Evolutionary conservation across 2,888 invertebrate species (phyloP).

Genomic region (Chaetogeoica ovagalla): DNA sequence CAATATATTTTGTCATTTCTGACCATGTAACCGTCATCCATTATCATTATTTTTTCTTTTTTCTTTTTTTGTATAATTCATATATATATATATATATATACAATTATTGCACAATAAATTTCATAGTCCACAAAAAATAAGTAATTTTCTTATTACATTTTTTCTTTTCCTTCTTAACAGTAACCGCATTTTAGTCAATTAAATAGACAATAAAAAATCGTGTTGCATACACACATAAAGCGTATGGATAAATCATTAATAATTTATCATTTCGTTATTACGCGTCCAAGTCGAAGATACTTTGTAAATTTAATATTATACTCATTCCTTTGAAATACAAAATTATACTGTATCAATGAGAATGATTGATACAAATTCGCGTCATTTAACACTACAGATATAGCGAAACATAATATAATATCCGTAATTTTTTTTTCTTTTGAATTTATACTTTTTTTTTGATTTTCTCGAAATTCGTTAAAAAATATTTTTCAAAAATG

Average conservation of each 20-base stretch:
- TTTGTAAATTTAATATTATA: background rate
- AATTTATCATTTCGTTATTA: background rate
- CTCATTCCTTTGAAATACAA: too few species aligned
- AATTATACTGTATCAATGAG: too few species aligned
- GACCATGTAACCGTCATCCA: slow-evolving; percentile 31
- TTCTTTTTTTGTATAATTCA: background rate
- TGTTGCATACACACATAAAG: too few species aligned
- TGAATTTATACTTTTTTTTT: too few species aligned
- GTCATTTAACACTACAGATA: too few species aligned
- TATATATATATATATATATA: slow-evolving; percentile 4
- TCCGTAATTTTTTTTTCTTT: too few species aligned
- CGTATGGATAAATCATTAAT: background rate
- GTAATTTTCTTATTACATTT: background rate
- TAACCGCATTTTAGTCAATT: background rate
- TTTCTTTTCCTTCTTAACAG: background rate
- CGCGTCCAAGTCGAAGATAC: too few species aligned
- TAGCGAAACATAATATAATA: too few species aligned
- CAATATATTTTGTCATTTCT: slow-evolving; percentile 29
- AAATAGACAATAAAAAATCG: background rate
- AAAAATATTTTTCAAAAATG: background rate
- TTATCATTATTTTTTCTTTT: slow-evolving; percentile 17
- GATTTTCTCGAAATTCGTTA: too few species aligned
- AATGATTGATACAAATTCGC: too few species aligned
- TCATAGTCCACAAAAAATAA: slow-evolving; percentile 8
- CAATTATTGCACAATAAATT: slow-evolving; percentile 26